Percentiles rank a stretch among this genome's conserved stretches.
Evolutionary conservation across 2,113 vertebrate genomes (phyloP).

Genomic region (Laticauda colubrina): DNA sequence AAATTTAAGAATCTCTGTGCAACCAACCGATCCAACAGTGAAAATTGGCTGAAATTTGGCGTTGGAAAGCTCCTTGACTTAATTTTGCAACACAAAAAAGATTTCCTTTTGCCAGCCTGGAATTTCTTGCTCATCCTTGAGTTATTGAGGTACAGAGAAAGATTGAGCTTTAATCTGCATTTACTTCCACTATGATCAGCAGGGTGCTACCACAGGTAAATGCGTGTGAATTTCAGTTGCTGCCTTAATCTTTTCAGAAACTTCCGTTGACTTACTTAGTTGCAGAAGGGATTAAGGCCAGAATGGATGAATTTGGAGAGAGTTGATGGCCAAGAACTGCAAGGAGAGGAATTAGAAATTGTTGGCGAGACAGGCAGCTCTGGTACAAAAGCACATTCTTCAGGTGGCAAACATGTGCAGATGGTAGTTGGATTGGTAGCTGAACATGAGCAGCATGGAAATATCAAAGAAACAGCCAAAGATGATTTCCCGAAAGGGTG

Average conservation of each 20-base stretch:
- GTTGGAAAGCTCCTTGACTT: not conserved
- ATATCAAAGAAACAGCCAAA: not conserved
- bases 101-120: not conserved
- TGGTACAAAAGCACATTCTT: not conserved
- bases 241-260: not conserved
- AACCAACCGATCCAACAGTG: not conserved
- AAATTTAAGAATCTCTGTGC: not conserved
- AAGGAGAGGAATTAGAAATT: not conserved
- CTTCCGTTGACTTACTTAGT: not conserved
- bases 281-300: not conserved
- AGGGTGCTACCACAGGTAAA: not conserved
- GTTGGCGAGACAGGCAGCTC: not conserved
- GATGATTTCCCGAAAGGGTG: not conserved
- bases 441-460: not conserved
- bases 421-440: not conserved
- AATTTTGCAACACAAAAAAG: not conserved
- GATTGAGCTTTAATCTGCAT: not conserved
- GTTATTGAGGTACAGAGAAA: not conserved
- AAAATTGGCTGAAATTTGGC: not conserved
- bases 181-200: not conserved
- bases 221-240: too few relatives aligned
- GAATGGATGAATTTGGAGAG: not conserved
- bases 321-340: not conserved
- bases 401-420: not conserved
- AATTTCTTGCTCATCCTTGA: not conserved